These are phyloP conservation scores for Conopomorpha cramerella DNA, from an alignment of 1,140 invertebrate genomes.

Conservation along the genomic window DNA sequence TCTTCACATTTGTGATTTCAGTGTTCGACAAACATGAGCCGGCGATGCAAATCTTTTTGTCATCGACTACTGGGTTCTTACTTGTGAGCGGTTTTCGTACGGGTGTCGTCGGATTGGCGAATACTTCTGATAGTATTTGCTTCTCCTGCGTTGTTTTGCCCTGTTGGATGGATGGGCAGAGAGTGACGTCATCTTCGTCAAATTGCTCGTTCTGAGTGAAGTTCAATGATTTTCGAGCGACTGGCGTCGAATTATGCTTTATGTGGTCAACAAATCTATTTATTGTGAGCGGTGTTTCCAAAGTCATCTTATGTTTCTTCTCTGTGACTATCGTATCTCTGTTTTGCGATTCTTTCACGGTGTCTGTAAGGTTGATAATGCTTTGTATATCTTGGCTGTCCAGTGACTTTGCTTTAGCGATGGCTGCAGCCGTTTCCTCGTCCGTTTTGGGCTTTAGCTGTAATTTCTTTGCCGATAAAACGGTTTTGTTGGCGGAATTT, in stretches of 20 bases:
- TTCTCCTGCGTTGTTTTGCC: slow-evolving; percentile 37
- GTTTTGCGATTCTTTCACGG: slow-evolving; percentile 11
- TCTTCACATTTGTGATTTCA: slow-evolving; percentile 21
- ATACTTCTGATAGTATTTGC: slow-evolving; percentile 33
- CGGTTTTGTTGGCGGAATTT: neutral
- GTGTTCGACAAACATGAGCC: slow-evolving; percentile 25
- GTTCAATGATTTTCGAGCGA: slow-evolving; percentile 39
- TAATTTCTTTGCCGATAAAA: too few species aligned
- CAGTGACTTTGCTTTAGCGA: neutral
- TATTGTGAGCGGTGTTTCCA: slow-evolving; percentile 36
- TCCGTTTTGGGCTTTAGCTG: too few species aligned
- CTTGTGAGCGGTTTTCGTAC: slow-evolving; percentile 1
- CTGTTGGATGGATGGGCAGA: slow-evolving; percentile 18
- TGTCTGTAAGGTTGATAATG: slow-evolving; percentile 12
- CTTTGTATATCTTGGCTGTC: neutral
- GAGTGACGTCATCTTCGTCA: slow-evolving; percentile 22
- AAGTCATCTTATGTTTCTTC: slow-evolving; percentile 10
- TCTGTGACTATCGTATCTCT: slow-evolving; percentile 17
- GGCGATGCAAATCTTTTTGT: slow-evolving; percentile 23
- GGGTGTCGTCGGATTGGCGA: slow-evolving; percentile 16
- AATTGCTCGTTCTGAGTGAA: slow-evolving; percentile 18
- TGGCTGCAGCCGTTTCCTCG: neutral
- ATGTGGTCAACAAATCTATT: slow-evolving; percentile 38
- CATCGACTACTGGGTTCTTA: slow-evolving; percentile 6
- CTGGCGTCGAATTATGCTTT: slow-evolving; percentile 38